Evolutionary conservation across 2,113 vertebrate species (phyloP).

Genomic region (Xiphophorus maculatus): DNA sequence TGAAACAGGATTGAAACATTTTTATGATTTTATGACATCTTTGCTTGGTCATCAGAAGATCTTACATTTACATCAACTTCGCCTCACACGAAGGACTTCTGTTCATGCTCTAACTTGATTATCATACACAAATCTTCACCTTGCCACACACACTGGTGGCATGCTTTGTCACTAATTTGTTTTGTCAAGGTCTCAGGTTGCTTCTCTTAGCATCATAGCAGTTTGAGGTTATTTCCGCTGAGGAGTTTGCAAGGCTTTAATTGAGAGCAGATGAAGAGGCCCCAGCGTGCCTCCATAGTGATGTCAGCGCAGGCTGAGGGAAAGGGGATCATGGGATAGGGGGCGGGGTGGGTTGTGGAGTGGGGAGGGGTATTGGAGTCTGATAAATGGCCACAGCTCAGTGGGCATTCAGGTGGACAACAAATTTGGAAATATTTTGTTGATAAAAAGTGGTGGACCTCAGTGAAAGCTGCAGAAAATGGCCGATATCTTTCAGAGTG

Average conservation of each 20-base stretch:
- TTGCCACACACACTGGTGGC: constrained; percentile 25
- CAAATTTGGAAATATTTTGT: background rate
- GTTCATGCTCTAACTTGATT: constrained; percentile 29
- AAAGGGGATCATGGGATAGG: constrained; percentile 32
- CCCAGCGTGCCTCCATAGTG: constrained; percentile 76
- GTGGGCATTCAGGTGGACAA: constrained; percentile 59
- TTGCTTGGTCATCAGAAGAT: constrained; percentile 3
- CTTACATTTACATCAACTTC: constrained; percentile 10
- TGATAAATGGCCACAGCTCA: constrained; percentile 38
- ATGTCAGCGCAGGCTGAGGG: constrained; percentile 75
- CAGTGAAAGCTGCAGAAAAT: constrained; percentile 10
- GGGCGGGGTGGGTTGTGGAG: background rate
- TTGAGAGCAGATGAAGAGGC: constrained; percentile 80
- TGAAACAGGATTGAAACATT: background rate
- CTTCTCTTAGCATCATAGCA: constrained; percentile 61
- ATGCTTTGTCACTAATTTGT: constrained; percentile 37
- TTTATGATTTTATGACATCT: background rate
- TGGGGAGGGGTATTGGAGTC: constrained; percentile 38
- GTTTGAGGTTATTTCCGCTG: constrained; percentile 59
- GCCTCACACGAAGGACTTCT: constrained; percentile 16
- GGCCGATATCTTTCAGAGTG: constrained; percentile 11
- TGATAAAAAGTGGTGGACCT: background rate
- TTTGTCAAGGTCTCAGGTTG: constrained; percentile 63
- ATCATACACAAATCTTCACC: constrained; percentile 41
- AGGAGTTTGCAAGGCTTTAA: constrained; percentile 68